Percentiles rank a stretch among this genome's conserved stretches.
Conservation (phyloP, 1,140 invertebrate species). For the Bombus turneri region DNA sequence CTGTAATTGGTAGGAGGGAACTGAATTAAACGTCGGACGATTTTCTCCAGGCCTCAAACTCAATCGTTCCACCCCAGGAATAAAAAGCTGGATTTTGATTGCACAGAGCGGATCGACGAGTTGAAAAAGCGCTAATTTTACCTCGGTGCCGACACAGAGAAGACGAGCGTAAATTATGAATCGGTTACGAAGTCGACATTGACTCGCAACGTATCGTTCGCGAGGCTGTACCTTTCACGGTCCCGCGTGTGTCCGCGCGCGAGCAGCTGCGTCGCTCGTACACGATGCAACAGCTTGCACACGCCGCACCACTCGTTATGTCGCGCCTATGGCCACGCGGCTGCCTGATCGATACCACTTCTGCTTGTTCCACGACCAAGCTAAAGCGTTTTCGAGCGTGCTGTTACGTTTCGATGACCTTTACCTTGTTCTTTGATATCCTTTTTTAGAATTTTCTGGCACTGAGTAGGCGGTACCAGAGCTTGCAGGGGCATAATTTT, state of each 20-base stretch:
- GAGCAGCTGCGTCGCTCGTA: conserved; percentile 32
- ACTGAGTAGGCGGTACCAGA: too few relatives aligned
- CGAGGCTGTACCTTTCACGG: neutral
- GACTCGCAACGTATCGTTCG: neutral
- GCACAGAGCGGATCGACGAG: neutral
- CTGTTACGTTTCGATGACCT: neutral
- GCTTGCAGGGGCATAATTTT: too few relatives aligned
- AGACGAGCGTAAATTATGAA: conserved; percentile 23
- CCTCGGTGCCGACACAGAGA: neutral
- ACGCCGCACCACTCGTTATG: conserved; percentile 1
- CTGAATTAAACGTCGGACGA: neutral
- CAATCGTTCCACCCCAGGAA: neutral
- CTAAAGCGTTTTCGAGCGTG: neutral
- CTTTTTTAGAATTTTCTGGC: neutral
- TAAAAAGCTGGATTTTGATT: neutral
- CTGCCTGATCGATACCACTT: conserved; percentile 34
- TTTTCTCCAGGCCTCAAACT: neutral
- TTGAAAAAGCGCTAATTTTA: conserved; percentile 34
- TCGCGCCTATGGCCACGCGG: conserved; percentile 1
- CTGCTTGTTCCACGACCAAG: neutral
- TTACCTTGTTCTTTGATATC: neutral
- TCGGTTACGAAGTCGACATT: conserved; percentile 5
- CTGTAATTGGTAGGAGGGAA: neutral
- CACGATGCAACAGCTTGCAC: conserved; percentile 51
- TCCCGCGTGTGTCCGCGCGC: conserved; percentile 25